phyloP scores from a whole-genome alignment of 2,797 vertebrate species.

The Diceros bicornis region DNA sequence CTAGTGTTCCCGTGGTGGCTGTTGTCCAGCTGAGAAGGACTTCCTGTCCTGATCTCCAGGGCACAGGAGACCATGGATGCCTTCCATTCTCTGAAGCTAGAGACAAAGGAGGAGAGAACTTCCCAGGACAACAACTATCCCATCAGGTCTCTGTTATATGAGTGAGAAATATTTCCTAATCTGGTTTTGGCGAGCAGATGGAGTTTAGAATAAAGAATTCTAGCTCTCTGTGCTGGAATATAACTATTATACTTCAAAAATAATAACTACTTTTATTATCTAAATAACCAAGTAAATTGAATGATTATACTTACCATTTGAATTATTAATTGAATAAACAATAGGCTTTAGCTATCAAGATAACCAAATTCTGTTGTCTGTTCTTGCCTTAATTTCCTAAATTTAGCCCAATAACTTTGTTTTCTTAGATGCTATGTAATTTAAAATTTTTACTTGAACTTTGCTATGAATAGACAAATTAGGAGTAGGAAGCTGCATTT shows the following conservation, averaged over 20 bases:
- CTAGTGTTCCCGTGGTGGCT: background rate
- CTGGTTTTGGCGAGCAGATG: constrained; percentile 21
- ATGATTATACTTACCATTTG: constrained; percentile 50
- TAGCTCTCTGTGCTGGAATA: constrained; percentile 9
- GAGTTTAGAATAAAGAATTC: background rate
- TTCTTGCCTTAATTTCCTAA: constrained; percentile 33
- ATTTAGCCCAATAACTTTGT: constrained; percentile 65
- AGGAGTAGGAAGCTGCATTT: constrained; percentile 66
- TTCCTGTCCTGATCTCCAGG: background rate
- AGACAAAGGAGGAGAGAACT: background rate
- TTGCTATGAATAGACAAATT: constrained; percentile 69
- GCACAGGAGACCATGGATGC: background rate
- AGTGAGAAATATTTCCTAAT: background rate
- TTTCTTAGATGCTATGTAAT: constrained; percentile 55
- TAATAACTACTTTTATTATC: background rate
- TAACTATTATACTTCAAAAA: background rate
- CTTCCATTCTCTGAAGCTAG: background rate
- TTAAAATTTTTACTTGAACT: constrained; percentile 72
- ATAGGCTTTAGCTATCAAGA: background rate
- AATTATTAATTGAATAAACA: constrained; percentile 48
- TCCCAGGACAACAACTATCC: background rate
- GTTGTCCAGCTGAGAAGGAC: background rate
- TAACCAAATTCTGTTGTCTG: constrained; percentile 55
- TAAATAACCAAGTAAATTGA: constrained; percentile 46
- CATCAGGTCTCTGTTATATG: background rate